Evolutionary conservation across 2,888 invertebrate species (phyloP).

Genomic region (Actias luna): DNA sequence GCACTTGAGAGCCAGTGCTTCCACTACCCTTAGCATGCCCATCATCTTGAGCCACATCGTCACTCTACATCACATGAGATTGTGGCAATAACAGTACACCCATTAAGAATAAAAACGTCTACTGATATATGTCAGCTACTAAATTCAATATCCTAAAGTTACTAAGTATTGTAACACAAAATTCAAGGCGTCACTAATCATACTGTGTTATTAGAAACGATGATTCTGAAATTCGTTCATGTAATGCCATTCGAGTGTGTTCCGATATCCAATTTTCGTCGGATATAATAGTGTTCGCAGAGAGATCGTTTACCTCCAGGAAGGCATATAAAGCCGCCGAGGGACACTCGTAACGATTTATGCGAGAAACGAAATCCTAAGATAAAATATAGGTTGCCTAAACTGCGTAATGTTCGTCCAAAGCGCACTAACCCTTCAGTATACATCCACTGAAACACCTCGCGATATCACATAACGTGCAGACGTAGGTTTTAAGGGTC

Average conservation of each 20-base stretch:
- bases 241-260: neutral
- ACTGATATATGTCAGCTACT: no score
- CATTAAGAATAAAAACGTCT: no score
- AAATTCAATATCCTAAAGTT: no score
- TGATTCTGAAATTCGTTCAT: neutral
- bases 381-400: conserved; percentile 19
- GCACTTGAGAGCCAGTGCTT: no score
- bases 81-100: no score
- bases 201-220: neutral
- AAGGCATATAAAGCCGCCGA: conserved; percentile 11
- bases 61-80: no score
- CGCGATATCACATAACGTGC: conserved; percentile 28
- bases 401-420: conserved; percentile 17
- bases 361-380: conserved; percentile 17
- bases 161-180: no score
- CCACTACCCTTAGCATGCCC: no score
- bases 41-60: no score
- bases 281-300: neutral
- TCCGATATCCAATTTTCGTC: neutral
- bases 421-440: conserved; percentile 24
- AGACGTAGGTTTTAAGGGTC: conserved; percentile 22
- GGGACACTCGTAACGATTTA: conserved; percentile 17
- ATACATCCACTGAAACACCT: conserved; percentile 26
- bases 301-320: neutral
- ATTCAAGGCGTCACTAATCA: no score